Conservation (phyloP, 2,888 invertebrate species). For the Altica lythri region DNA sequence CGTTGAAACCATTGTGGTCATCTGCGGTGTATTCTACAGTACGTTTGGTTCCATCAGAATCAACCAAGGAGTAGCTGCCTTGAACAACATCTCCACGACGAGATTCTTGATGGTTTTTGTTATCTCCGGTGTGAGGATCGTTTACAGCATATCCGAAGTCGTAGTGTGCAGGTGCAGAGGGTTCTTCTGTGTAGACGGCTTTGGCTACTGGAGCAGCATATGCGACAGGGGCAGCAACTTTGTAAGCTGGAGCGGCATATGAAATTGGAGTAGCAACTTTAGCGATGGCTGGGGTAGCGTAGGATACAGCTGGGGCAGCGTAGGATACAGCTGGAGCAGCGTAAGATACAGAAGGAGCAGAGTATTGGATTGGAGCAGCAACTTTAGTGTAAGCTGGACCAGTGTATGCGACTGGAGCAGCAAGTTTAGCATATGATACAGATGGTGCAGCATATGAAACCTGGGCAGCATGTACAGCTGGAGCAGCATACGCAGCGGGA, state of each 20-base stretch:
- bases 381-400: background rate
- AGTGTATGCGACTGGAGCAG: conserved; percentile 30
- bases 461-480: conserved; percentile 12
- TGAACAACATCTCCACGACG: conserved; percentile 60
- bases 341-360: conserved; percentile 13
- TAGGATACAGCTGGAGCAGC: conserved; percentile 54
- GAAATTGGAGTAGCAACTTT: conserved; percentile 30
- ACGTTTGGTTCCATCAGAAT: conserved; percentile 60
- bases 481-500: conserved; percentile 32
- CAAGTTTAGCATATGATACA: conserved; percentile 7
- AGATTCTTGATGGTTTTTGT: conserved; percentile 66
- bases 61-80: conserved; percentile 61
- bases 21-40: conserved; percentile 61
- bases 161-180: conserved; percentile 41
- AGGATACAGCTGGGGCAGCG: conserved; percentile 35
- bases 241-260: conserved; percentile 28
- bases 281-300: conserved; percentile 34
- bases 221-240: conserved; percentile 40
- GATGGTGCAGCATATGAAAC: conserved; percentile 31
- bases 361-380: conserved; percentile 26
- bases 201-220: conserved; percentile 32
- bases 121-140: conserved; percentile 57
- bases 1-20: conserved; percentile 61
- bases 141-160: conserved; percentile 43
- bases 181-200: conserved; percentile 40